phyloP scores from a whole-genome alignment of 30 jellyfish, hydroid and myxozoan genomes.

The Cassiopea xamachana region DNA sequence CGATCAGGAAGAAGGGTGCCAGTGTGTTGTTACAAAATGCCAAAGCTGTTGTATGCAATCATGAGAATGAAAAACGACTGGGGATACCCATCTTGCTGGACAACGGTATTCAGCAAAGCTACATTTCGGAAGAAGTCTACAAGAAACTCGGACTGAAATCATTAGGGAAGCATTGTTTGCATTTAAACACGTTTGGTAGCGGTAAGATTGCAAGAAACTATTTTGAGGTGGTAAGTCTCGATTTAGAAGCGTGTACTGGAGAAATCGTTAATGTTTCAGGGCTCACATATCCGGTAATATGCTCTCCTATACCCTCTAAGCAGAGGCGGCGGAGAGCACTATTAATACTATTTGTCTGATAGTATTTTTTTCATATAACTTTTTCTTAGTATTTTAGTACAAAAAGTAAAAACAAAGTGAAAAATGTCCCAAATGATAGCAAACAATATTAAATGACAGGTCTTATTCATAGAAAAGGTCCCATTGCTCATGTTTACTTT shows the following conservation, averaged over 20 bases:
- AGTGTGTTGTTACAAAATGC: conserved; percentile 61
- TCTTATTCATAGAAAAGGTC: too few species aligned
- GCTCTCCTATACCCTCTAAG: conserved; percentile 31
- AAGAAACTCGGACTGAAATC: conserved; percentile 47
- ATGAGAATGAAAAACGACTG: conserved; percentile 7
- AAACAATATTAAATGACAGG: too few species aligned
- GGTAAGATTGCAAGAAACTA: conserved; percentile 16
- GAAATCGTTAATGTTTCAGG: conserved; percentile 9
- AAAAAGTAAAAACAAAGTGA: too few species aligned
- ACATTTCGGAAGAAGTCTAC: conserved; percentile 42
- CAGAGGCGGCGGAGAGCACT: too few species aligned
- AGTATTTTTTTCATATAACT: too few species aligned
- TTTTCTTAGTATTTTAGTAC: too few species aligned
- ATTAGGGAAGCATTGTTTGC: conserved; percentile 3
- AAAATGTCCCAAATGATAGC: too few species aligned
- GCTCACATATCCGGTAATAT: conserved; percentile 19
- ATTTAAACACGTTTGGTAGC: conserved; percentile 47
- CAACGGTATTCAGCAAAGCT: conserved; percentile 54
- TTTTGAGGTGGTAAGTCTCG: conserved; percentile 28
- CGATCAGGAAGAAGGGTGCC: neutral
- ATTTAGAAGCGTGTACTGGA: conserved; percentile 45
- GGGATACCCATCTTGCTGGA: conserved; percentile 42
- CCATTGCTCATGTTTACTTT: too few species aligned
- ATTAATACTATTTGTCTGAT: too few species aligned
- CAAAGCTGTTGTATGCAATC: conserved; percentile 40